Evolutionary conservation across 2,113 vertebrate species (phyloP).

Genomic region (Cebus imitator): DNA sequence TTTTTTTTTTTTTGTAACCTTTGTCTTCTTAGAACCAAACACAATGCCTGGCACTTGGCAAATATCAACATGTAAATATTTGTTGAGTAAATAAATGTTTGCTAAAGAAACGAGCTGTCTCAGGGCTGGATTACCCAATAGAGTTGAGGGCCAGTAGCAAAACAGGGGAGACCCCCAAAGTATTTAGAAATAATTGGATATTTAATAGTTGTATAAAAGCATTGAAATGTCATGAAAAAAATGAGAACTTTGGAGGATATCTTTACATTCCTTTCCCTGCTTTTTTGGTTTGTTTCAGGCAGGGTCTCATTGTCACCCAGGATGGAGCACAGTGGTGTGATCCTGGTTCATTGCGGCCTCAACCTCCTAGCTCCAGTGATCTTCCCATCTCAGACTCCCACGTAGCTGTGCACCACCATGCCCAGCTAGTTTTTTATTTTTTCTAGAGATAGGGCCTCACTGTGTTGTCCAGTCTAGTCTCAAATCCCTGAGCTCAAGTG

Average conservation of each 20-base stretch:
- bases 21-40: background rate
- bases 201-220: background rate
- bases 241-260: background rate
- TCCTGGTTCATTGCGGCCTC: too few species aligned
- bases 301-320: too few species aligned
- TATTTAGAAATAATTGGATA: background rate
- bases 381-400: too few species aligned
- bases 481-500: background rate
- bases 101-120: background rate
- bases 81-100: constrained; percentile 4
- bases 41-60: background rate
- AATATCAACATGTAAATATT: constrained; percentile 10
- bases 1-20: background rate
- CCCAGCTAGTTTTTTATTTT: background rate
- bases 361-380: too few species aligned
- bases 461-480: background rate
- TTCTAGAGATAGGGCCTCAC: background rate
- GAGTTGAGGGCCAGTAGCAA: background rate
- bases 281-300: too few species aligned
- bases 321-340: too few species aligned
- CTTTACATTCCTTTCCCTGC: background rate
- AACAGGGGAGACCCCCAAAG: background rate
- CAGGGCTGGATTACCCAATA: background rate
- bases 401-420: too few species aligned
- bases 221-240: background rate